Base-by-base conservation (phyloP, 2,797 vertebrate genomes). In the Heterohyrax brucei region DNA sequence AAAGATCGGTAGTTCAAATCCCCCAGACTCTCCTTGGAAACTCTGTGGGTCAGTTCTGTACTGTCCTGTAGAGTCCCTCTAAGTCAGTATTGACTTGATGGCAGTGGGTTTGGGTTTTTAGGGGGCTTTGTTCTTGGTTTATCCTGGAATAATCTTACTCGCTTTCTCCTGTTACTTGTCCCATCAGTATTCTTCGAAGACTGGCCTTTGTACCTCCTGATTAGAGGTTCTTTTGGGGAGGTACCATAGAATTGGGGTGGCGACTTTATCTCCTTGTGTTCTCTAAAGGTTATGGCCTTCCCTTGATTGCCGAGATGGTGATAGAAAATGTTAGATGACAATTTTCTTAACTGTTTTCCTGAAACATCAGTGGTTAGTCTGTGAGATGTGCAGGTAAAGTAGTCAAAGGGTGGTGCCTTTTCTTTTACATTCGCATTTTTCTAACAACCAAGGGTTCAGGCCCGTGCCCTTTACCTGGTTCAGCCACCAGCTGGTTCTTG, bases 271-370 rank as follows among this genome's bases (percentile, higher is more conserved):
- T 72, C 56, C 70, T n/a, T 6, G 72, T 7, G 12, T 50, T 12
- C 46, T 87, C 24, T 9, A 64, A 73, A 64, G 21, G 9, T 59
- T 70, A 26, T 68, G 48, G 53, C 33, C 82, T 62, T 78, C 73
- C 13, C 24, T 56, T 12, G 30, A 19, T 70, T 89, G 18, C 78
- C 12, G 6, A 95, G 33, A 73, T 5, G 13, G 30, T 44, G 24
- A 72, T 66, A 10, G 50, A 83, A 93, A 70, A 68, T 80, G 39
- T 61, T 90, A 46, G 50, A 59, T 81, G 10, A 90, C 87, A 85
- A 78, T 56, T 62, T 24, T 70, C n/a, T 62, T 90, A 82, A 66
- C 21, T 83, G 44, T 87, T 5, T 61, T 28, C 18, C 68, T 19
- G 68, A 56, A 18, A 81, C 4, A 24, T 50, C 16, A n/a, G 33